Base-by-base conservation (phyloP, 2,797 vertebrate species). In the Ataeniobius toweri region DNA sequence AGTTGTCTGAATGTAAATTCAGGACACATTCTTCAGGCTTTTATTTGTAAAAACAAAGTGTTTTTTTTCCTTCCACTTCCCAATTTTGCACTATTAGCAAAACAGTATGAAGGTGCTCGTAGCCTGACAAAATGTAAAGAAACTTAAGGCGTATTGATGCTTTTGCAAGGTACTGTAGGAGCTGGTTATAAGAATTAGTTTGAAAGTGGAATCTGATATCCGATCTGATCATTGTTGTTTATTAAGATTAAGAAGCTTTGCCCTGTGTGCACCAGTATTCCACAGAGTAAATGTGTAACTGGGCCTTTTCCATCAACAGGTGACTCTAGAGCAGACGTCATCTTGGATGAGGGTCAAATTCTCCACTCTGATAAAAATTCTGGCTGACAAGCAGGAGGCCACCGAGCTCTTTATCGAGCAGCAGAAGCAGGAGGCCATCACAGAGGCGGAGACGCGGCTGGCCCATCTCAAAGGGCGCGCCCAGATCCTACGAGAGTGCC, bases 301-400 rank as follows among this genome's bases (percentile, higher is more conserved):
- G 2, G 55, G 4, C 31, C 2, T 68, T 51, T 39, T 58, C 55
- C 41, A 48, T 69, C 78, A 3, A 73, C 85, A 96, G 96, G 95
- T 95, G 61, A 93, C 91, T 2, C 84, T 95, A 16, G 79, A 95
- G 76, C 95, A 96, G 90, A 95, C 93, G 0, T 95, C 94, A n/a
- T 75, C 84, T 74, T 95, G 93, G 93, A 92, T 95, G 63, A 92
- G 72, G 1, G 59, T 76, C 18, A 96, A 95, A 88, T 96, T 96
- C 87, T 91, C 88, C 36, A 80, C 85, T 56, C 88, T 96, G 82
- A 83, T 95, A 31, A 95, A 95, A 70, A 85, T 81, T 13, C 86
- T 96, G 85, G 76, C 39, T 0, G 94, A 96, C 68, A 95, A 95
- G 89, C 95, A 96, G 82, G 89, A 94, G 80, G 85, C 86, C 5